Base-by-base conservation (phyloP, 2,113 vertebrate genomes). In the Mirza zaza region DNA sequence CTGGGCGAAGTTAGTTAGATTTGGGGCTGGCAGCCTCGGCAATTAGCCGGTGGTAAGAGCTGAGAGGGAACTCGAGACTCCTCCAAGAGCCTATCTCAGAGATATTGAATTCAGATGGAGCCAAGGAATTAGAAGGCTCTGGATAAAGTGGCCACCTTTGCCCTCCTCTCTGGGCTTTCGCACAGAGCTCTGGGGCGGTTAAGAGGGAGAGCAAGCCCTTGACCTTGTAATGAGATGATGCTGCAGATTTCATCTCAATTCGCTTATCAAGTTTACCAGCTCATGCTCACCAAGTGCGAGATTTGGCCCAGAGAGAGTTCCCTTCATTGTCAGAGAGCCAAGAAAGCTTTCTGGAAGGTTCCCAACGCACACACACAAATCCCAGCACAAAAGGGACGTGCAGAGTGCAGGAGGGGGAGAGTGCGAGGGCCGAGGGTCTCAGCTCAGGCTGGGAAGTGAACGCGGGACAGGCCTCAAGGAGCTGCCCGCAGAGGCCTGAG, bases 1-100 rank as follows among this genome's bases (percentile, higher is more conserved):
- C 23, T 71, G 96, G 68, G 93, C 2, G 50, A 36, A 39, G 29
- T 79, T 91, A 52, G 87, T 96, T 94, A 50, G 75, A 77, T 95
- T 96, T 96, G 48, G 94, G 96, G 87, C 89, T 75, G 97, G 79
- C 0, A 0, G 91, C 92, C 92, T 91, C 59, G 6, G 85, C 65
- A 73, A 93, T 95, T 57, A 92, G 90, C 75, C 0, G 0, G 13
- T 0, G 0, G 42, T 89, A 15, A 96, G 57, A 87, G 95, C 83
- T 21, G 32, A 32, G 50, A 15, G 70, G 68, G 68, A 92, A 63
- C 5, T 0, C 6, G 84, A 95, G 83, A 34, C 71, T 55, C 36
- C 0, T 0, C 6, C 15, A n/a, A 36, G 14, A 61, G 27, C 48
- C 59, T 79, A 71, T 48, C 84, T 45, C 39, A 17, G 39, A 2